Evolutionary conservation across 2,888 invertebrate genomes (phyloP).

Genomic region (Drosophila mercatorum): DNA sequence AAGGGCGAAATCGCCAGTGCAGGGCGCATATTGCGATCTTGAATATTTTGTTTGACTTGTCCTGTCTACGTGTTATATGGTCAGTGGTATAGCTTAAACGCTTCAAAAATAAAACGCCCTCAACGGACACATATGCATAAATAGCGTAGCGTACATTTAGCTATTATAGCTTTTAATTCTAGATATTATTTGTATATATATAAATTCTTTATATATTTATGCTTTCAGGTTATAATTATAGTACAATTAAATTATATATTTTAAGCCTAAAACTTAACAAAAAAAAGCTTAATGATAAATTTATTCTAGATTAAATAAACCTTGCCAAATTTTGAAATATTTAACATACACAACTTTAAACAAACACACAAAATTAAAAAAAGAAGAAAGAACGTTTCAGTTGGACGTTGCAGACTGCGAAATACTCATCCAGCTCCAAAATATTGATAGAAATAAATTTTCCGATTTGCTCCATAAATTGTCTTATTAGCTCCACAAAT

Average conservation of each 20-base stretch:
- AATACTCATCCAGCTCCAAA: too few relatives aligned
- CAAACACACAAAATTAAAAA: conserved; percentile 27
- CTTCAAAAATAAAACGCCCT: conserved; percentile 62
- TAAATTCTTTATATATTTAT: conserved; percentile 30
- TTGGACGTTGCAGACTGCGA: too few relatives aligned
- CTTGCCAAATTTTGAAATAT: conserved; percentile 39
- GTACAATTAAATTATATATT: conserved; percentile 54
- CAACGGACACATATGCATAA: conserved; percentile 29
- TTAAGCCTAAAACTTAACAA: conserved; percentile 76
- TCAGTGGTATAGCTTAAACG: not conserved
- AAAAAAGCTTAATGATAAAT: conserved; percentile 46
- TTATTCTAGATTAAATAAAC: conserved; percentile 35
- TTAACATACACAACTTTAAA: conserved; percentile 49
- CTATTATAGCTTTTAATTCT: conserved; percentile 8
- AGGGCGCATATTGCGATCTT: too few relatives aligned
- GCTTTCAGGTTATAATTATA: conserved; percentile 41
- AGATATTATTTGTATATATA: not conserved
- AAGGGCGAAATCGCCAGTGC: too few relatives aligned
- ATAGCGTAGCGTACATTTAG: conserved; percentile 27
- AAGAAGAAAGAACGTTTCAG: not conserved
- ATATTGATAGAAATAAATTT: too few relatives aligned
- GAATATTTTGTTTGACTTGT: too few relatives aligned
- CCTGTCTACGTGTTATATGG: too few relatives aligned
- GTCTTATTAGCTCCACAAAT: too few relatives aligned
- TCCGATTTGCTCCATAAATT: too few relatives aligned